These are phyloP conservation scores for Brachymystax lenok DNA, from an alignment of 2,797 vertebrate genomes.

Conservation along the genomic window DNA sequence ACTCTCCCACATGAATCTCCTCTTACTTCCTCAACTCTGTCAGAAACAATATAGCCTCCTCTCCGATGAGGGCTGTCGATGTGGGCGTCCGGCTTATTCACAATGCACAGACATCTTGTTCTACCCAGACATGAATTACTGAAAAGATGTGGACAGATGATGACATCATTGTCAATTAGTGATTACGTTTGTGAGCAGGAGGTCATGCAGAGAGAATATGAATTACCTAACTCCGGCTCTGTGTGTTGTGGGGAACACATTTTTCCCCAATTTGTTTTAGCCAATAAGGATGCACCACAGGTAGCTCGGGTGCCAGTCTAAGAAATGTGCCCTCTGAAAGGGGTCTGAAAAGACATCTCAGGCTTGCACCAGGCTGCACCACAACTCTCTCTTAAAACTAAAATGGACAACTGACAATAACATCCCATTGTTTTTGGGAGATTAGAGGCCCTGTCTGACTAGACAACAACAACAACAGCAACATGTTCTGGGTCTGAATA, in stretches of 20 bases:
- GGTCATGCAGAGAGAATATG: neutral
- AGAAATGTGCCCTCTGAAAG: neutral
- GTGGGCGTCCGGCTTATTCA: neutral
- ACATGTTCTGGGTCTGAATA: neutral
- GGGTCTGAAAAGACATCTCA: neutral
- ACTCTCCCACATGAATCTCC: neutral
- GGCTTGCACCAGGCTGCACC: neutral
- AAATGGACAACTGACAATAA: too few relatives aligned
- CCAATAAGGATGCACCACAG: neutral
- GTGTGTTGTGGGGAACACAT: conserved; percentile 16
- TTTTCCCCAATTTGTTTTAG: neutral
- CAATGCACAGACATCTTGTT: neutral
- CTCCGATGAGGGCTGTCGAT: neutral
- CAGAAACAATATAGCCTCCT: neutral
- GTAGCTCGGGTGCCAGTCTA: neutral
- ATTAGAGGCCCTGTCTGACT: too few relatives aligned
- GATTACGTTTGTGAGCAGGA: neutral
- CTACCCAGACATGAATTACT: neutral
- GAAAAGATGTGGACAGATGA: neutral
- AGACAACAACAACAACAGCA: neutral
- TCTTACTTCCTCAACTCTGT: neutral
- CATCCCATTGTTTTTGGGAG: too few relatives aligned
- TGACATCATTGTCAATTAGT: neutral
- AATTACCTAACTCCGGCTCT: conserved; percentile 11
- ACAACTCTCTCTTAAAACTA: neutral